Conservation (phyloP, 1,140 invertebrate genomes). For the Pinna nobilis region DNA sequence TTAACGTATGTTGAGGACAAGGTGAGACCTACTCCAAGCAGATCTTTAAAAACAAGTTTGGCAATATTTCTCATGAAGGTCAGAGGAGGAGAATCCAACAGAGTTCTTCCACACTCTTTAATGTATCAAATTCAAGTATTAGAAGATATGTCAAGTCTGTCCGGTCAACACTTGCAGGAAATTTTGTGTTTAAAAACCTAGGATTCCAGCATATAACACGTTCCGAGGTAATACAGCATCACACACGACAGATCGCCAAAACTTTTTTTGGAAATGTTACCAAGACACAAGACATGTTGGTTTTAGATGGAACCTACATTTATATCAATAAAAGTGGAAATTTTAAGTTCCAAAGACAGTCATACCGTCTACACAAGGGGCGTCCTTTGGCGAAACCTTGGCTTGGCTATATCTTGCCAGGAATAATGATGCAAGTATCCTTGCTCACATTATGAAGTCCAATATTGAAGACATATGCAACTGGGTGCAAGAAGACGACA, state of each 20-base stretch:
- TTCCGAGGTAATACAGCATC: background rate
- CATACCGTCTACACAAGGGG: conserved; percentile 19
- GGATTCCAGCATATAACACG: conserved; percentile 20
- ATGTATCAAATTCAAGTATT: background rate
- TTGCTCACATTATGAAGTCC: background rate
- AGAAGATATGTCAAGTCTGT: conserved; percentile 5
- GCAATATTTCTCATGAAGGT: conserved; percentile 19
- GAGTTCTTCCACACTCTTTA: conserved; percentile 13
- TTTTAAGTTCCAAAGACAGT: conserved; percentile 31
- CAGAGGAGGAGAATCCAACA: conserved; percentile 14
- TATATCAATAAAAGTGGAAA: conserved; percentile 27
- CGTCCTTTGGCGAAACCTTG: conserved; percentile 27
- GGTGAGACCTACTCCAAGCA: conserved; percentile 6
- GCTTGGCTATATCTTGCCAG: conserved; percentile 6
- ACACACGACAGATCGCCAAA: conserved; percentile 19
- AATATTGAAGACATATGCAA: conserved; percentile 2
- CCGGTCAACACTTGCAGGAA: background rate
- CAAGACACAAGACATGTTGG: background rate
- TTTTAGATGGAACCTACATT: conserved; percentile 30
- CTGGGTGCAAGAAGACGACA: conserved; percentile 16
- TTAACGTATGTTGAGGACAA: background rate
- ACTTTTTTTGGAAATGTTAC: background rate
- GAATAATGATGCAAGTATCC: conserved; percentile 31
- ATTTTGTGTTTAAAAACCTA: conserved; percentile 18
- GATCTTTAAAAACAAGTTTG: conserved; percentile 10